Evolutionary conservation across 2,888 invertebrate species (phyloP).

Genomic region (Malthinus flaveolus): DNA sequence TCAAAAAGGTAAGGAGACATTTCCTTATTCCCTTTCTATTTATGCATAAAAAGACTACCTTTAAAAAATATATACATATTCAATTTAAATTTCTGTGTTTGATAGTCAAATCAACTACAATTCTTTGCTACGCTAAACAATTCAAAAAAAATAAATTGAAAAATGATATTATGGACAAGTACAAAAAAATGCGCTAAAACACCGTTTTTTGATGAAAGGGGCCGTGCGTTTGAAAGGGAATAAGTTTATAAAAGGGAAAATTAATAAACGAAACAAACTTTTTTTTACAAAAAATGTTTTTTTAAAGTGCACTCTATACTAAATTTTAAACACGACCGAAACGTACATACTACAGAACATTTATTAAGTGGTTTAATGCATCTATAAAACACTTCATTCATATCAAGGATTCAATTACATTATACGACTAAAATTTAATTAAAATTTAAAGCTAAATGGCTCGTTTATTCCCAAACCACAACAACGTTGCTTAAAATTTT

Average conservation of each 20-base stretch:
- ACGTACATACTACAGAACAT: background rate
- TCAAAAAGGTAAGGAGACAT: too few species aligned
- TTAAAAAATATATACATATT: too few species aligned
- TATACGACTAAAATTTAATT: conserved; percentile 4
- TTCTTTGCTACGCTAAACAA: too few species aligned
- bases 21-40: too few species aligned
- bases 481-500: background rate
- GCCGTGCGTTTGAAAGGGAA: too few species aligned
- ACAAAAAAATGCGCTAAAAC: background rate
- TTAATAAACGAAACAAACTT: too few species aligned
- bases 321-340: background rate
- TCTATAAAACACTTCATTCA: conserved; percentile 6
- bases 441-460: conserved; percentile 5
- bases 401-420: background rate
- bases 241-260: too few species aligned
- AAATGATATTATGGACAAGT: too few species aligned
- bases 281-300: background rate
- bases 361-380: conserved; percentile 2
- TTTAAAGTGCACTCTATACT: background rate
- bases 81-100: too few species aligned
- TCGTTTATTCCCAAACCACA: conserved; percentile 1
- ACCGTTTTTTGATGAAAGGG: background rate
- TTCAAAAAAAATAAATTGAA: too few species aligned
- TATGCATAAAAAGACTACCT: too few species aligned
- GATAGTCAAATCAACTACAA: too few species aligned